Base-by-base conservation (phyloP, 2,113 vertebrate genomes). In the Zootoca vivipara region DNA sequence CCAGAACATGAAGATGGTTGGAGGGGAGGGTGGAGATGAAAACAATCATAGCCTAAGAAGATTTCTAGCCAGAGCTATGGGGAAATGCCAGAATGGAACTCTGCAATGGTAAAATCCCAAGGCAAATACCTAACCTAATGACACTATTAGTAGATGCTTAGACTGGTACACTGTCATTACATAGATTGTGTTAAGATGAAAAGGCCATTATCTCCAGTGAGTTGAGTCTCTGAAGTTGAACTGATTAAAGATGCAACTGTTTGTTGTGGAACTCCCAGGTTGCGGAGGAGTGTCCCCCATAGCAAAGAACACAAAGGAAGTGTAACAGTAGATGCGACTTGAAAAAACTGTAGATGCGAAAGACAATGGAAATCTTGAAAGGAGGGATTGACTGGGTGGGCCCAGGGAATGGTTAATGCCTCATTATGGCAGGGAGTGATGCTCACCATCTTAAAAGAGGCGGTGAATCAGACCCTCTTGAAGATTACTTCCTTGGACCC, bases 31-130 rank as follows among this genome's bases (percentile, higher is more conserved):
- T 65, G 62, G 38, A 46, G 58, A 85, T n/a, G 85, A 13, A 46
- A 58, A 16, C 2, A 77, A 65, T n/a, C 35, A 62, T 24, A 65
- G 62, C 40, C 9, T 4, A 69, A 92, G 90, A 93, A 94, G 89
- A 89, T 28, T 77, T 90, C 87, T 87, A 92, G 90, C 86, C 90
- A 93, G 62, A 91, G 86, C 0, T 24, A 79, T 83, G 87, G 88
- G 90, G 88, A 92, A 92, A 92, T 94, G 92, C 92, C 89, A 92
- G 78, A 94, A 67, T 89, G 91, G 87, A 87, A 92, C 87, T 90
- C 28, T 89, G 90, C 22, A 78, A 30, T 2, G 10, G 64, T n/a
- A 7, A 24, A 33, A 78, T 74, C 83, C 72, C 83, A 64, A 85
- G 83, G 83, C 73, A 65, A 85, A 85, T 65, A 77, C 84, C 73